Percentiles rank a stretch among this genome's conserved stretches.
These are phyloP conservation scores for Clostera curtula DNA, from an alignment of 2,888 invertebrate species.

Conservation along the genomic window DNA sequence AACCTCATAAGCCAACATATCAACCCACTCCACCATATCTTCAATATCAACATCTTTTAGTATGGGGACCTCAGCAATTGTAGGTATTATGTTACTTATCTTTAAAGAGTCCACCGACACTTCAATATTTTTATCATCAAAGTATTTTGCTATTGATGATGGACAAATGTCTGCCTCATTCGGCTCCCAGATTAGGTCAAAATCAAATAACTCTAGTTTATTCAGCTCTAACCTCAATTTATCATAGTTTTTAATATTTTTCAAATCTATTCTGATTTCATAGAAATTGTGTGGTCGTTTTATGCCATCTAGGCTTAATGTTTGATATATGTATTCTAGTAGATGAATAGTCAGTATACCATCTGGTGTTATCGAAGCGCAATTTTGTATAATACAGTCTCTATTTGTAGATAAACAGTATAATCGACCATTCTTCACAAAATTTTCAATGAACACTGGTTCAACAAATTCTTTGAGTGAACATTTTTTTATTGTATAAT, in stretches of 20 bases:
- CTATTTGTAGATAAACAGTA: slow-evolving; percentile 42
- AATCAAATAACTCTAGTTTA: slow-evolving; percentile 44
- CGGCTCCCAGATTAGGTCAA: slow-evolving; percentile 51
- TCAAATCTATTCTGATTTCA: slow-evolving; percentile 48
- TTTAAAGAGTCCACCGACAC: slow-evolving; percentile 32
- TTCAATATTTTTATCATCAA: slow-evolving; percentile 36
- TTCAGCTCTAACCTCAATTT: slow-evolving; percentile 32
- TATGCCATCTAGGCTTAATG: slow-evolving; percentile 54
- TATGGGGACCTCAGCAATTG: slow-evolving; percentile 41
- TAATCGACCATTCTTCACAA: slow-evolving; percentile 47
- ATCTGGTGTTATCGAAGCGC: slow-evolving; percentile 51
- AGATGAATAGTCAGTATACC: slow-evolving; percentile 48
- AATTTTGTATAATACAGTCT: slow-evolving; percentile 52
- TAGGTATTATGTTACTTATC: slow-evolving; percentile 31
- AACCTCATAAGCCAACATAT: slow-evolving; percentile 43
- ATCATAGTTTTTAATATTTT: slow-evolving; percentile 31
- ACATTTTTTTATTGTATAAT: slow-evolving; percentile 44
- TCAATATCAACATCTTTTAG: slow-evolving; percentile 41
- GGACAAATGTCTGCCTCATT: slow-evolving; percentile 46
- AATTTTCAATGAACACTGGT: slow-evolving; percentile 47
- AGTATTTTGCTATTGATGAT: slow-evolving; percentile 62
- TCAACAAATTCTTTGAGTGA: slow-evolving; percentile 45
- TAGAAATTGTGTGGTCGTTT: slow-evolving; percentile 46
- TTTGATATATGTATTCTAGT: slow-evolving; percentile 47
- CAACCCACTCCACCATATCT: slow-evolving; percentile 61